Evolutionary conservation across 2,113 vertebrate genomes (phyloP), one percentile per base, ranked within the genome.

Genomic region (Asarcornis scutulata): DNA sequence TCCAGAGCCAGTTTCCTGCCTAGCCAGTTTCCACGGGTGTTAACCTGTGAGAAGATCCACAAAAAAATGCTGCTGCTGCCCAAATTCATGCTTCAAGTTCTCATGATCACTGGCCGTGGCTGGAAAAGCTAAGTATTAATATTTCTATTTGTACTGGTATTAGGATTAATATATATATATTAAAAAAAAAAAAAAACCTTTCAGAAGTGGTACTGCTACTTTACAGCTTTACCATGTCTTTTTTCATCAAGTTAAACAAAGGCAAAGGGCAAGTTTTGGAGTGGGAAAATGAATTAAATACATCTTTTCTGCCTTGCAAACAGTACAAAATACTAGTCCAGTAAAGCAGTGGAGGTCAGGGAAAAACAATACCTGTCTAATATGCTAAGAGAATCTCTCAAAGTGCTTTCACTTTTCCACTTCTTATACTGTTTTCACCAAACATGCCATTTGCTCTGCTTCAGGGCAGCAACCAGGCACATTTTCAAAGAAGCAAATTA

Each of bases 401-500:
- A 77, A 92, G 34, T 80, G 25, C 17, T 91, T 60, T 82, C 17
- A 31, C 18, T 74, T 64, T 91, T 60, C 82, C 22, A 31, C 18
- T 74, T 64, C 48, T 25, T 71, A 7, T 16, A n/a, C 17, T 76
- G 40, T 46, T 84, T 74, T 84, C 78, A 76, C 53, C 50, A 66
- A 87, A 48, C 2, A 42, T 29, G 1, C 40, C 48, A 31, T 79
- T 78, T 79, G 17, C 58, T 91, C 74, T 69, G 32, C 67, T 84
- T 50, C 10, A 2, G 18, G 26, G 38, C 34, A 77, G 71, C 68
- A 91, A 73, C 22, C 56, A 63, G n/a, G 8, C 23, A n/a, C 44
- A 50, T 48, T 71, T 79, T 92, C 91, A 77, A 73, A 75, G 36
- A 71, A 86, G 40, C 83, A 59, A 84, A 91, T 81, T 88, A 86